Percentiles rank a stretch among this genome's conserved stretches.
Evolutionary conservation across 2,888 invertebrate species (phyloP).

Genomic region (Orthosia incerta): DNA sequence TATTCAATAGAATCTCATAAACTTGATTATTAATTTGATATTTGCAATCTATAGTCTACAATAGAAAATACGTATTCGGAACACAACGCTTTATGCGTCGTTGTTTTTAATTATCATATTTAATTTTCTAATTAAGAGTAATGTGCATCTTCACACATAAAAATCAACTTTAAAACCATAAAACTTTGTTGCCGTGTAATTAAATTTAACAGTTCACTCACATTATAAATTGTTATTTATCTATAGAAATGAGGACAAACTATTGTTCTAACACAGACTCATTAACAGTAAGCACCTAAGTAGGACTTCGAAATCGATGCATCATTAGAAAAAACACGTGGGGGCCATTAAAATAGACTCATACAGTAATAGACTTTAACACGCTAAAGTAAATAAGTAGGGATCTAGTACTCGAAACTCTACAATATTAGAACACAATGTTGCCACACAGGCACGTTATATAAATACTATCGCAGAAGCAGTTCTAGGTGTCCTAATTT

Average conservation of each 20-base stretch:
- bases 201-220: conserved; percentile 5
- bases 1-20: not conserved
- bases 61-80: conserved; percentile 30
- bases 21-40: not conserved
- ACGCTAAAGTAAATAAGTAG: not conserved
- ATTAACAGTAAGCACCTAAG: not conserved
- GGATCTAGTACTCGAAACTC: not conserved
- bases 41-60: not conserved
- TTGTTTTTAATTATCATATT: conserved; percentile 27
- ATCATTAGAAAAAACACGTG: not conserved
- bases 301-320: not conserved
- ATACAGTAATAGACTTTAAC: not conserved
- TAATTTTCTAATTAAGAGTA: conserved; percentile 32
- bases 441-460: not conserved
- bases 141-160: conserved; percentile 11
- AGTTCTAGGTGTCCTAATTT: conserved; percentile 39
- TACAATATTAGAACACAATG: not conserved
- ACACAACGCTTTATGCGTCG: conserved; percentile 2
- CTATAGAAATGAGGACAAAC: conserved; percentile 5
- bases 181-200: conserved; percentile 19
- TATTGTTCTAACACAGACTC: conserved; percentile 6
- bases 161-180: conserved; percentile 13
- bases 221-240: conserved; percentile 1
- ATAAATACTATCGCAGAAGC: conserved; percentile 29
- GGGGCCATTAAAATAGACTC: not conserved